Percentiles rank a stretch among this genome's conserved stretches.
These are phyloP conservation scores for Micromys minutus DNA, from an alignment of 2,113 vertebrate species.

Conservation along the genomic window DNA sequence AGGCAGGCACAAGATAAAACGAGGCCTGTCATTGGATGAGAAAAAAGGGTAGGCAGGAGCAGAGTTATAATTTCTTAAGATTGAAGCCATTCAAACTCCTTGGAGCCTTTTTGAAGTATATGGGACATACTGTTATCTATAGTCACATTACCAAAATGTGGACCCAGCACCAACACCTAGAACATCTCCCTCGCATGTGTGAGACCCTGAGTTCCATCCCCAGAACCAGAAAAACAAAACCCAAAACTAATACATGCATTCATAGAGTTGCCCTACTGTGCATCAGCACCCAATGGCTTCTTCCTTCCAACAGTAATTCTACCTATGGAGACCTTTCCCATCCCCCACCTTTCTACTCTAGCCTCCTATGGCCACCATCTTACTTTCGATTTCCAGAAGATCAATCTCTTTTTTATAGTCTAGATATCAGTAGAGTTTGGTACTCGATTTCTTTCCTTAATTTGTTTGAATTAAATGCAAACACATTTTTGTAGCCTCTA, in stretches of 20 bases:
- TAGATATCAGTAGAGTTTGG: too few relatives aligned
- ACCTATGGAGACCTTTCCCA: background rate
- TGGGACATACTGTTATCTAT: background rate
- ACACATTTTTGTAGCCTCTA: background rate
- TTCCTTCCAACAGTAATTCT: background rate
- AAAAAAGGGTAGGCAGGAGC: too few relatives aligned
- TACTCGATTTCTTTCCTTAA: background rate
- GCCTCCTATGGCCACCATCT: background rate
- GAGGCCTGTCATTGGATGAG: too few relatives aligned
- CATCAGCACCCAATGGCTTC: background rate
- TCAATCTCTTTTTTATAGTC: background rate
- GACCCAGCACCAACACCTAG: background rate
- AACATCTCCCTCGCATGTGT: background rate
- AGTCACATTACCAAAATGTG: background rate
- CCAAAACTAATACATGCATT: background rate
- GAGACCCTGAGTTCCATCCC: background rate
- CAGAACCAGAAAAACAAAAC: background rate
- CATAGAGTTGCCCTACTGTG: background rate
- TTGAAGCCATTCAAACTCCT: background rate
- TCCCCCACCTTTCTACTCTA: too few relatives aligned
- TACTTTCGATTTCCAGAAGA: background rate
- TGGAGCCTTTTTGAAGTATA: background rate
- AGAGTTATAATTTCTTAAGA: background rate
- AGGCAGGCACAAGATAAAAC: too few relatives aligned
- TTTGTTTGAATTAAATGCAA: background rate